phyloP scores from a whole-genome alignment of 2,888 invertebrate species.

The Pycnomerus fuliginosus region DNA sequence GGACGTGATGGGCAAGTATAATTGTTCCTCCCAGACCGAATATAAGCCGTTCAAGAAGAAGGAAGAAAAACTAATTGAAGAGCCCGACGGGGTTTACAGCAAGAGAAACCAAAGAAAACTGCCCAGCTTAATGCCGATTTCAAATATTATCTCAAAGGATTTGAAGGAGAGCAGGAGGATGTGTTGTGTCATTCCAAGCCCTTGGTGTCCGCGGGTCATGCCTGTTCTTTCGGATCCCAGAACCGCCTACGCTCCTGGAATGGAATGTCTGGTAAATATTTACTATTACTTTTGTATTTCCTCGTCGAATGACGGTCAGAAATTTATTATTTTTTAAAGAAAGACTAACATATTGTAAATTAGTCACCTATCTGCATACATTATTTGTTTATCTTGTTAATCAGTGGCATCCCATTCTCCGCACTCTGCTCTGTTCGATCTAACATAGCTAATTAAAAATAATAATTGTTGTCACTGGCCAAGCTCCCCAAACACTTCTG shows the following conservation, averaged over 20 bases:
- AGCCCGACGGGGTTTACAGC: conserved; percentile 12
- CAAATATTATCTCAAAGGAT: conserved; percentile 16
- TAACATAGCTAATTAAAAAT: too few relatives aligned
- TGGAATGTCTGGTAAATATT: conserved; percentile 29
- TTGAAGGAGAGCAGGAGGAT: conserved; percentile 27
- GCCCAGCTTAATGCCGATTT: conserved; percentile 45
- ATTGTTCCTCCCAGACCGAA: conserved; percentile 5
- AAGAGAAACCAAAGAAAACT: conserved; percentile 36
- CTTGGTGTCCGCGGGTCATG: conserved; percentile 57
- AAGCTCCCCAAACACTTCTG: too few relatives aligned
- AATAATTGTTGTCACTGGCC: too few relatives aligned
- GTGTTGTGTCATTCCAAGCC: conserved; percentile 59
- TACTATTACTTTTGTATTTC: too few relatives aligned
- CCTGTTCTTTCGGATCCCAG: conserved; percentile 46
- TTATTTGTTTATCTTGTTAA: too few relatives aligned
- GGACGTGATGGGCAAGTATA: conserved; percentile 21
- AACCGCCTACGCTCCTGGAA: conserved; percentile 28
- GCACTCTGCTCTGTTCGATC: too few relatives aligned
- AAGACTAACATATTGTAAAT: not conserved
- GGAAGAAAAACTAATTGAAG: conserved; percentile 16
- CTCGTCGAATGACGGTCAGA: not conserved
- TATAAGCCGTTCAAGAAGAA: conserved; percentile 22
- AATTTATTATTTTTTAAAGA: not conserved
- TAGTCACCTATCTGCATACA: too few relatives aligned
- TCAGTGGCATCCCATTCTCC: too few relatives aligned